phyloP scores from a whole-genome alignment of 2,888 invertebrate genomes.

The Acheta domesticus region DNA sequence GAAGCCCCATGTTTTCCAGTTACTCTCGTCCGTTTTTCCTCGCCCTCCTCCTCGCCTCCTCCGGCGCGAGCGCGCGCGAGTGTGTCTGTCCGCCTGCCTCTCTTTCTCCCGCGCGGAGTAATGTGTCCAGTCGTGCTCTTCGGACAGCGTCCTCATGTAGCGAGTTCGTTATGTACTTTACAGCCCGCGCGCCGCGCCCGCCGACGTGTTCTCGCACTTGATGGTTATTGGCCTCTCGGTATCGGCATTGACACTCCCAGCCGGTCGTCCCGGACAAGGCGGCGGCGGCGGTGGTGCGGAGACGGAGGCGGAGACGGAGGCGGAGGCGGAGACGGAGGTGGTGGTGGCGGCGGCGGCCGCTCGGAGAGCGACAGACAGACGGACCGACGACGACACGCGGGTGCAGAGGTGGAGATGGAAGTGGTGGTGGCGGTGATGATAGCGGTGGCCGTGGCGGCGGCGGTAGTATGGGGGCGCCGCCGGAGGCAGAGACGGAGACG shows the following conservation, averaged over 20 bases:
- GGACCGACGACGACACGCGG: too few relatives aligned
- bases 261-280: not conserved
- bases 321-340: too few relatives aligned
- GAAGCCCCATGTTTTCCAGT: not conserved
- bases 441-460: too few relatives aligned
- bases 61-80: not conserved
- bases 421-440: too few relatives aligned
- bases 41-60: not conserved
- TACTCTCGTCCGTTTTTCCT: not conserved
- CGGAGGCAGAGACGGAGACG: too few relatives aligned
- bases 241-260: not conserved
- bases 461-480: too few relatives aligned
- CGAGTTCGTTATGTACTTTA: conserved; percentile 9
- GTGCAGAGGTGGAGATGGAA: too few relatives aligned
- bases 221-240: conserved; percentile 7
- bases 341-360: too few relatives aligned
- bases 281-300: too few relatives aligned
- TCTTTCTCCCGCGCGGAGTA: not conserved
- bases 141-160: conserved; percentile 8
- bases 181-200: not conserved
- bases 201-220: conserved; percentile 2
- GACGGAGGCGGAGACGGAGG: too few relatives aligned
- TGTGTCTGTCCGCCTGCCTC: not conserved
- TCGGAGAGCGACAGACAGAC: too few relatives aligned
- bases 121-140: not conserved